These are phyloP conservation scores for Uloborus plumipes DNA, from an alignment of 2,888 invertebrate species.

Conservation along the genomic window DNA sequence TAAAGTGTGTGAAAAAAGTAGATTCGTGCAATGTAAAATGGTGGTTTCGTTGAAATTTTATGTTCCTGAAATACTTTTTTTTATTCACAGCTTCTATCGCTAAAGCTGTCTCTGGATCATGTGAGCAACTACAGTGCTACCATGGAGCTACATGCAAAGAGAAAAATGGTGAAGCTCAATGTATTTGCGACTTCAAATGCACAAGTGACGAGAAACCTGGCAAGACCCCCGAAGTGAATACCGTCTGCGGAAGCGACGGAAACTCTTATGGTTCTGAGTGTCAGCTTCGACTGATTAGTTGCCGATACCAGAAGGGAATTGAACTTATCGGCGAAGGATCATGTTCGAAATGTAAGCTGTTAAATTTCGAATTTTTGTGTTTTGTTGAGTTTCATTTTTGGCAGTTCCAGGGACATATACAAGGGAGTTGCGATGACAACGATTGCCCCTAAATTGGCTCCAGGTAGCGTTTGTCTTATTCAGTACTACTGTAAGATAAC, in stretches of 20 bases:
- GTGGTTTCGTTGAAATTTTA: too few species aligned
- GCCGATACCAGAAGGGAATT: slow-evolving; percentile 83
- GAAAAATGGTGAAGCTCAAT: slow-evolving; percentile 79
- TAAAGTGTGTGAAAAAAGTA: too few species aligned
- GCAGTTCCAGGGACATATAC: too few species aligned
- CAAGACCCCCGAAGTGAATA: slow-evolving; percentile 52
- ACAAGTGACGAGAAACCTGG: slow-evolving; percentile 67
- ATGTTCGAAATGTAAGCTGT: slow-evolving; percentile 67
- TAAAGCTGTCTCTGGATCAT: slow-evolving; percentile 71
- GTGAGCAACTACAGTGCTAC: slow-evolving; percentile 84
- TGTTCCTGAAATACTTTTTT: not conserved
- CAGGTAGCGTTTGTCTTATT: too few species aligned
- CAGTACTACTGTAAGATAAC: too few species aligned
- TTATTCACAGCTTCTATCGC: slow-evolving; percentile 52
- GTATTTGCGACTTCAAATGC: slow-evolving; percentile 83
- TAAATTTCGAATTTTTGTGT: too few species aligned
- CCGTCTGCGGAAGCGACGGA: slow-evolving; percentile 86
- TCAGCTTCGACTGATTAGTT: slow-evolving; percentile 82
- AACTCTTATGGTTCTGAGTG: slow-evolving; percentile 86
- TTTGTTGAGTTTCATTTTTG: too few species aligned
- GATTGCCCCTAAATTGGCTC: too few species aligned
- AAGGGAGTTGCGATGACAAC: too few species aligned
- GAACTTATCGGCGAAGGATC: slow-evolving; percentile 76
- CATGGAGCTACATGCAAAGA: slow-evolving; percentile 86
- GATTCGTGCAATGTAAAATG: too few species aligned